Evolutionary conservation across 1,140 invertebrate species (phyloP), one percentile per base, ranked within the genome.

Genomic region (Kradibia gibbosae): DNA sequence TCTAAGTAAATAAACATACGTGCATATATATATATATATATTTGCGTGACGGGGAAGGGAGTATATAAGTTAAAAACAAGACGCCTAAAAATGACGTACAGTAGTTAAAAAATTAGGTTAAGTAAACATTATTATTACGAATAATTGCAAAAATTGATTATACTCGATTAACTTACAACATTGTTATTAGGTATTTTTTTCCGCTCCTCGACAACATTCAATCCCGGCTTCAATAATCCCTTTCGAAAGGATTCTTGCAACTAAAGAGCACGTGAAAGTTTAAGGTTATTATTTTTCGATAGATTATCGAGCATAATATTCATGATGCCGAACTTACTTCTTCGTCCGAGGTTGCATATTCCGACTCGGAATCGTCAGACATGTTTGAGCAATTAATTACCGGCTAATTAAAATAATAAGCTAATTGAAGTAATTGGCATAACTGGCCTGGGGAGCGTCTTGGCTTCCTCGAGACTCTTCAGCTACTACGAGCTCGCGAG

Each of bases 231-330:
- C 0, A 98, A 84, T 76, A 95, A 90, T 15, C 96, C 96, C 83
- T 93, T 93, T 2, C 94, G 94, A 90, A 97, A 97, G 0, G 96
- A 96, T 90, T 95, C 94, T 93, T 96, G 96, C 70, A 98, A 88
- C 95, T 97, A 84, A 83, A 91, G 90, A 78, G 81, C 82, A 84
- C 72, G 80, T 84, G 74, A 85, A 80, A 75, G 71, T 74, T 71
- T 73, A 62, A 88, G 80, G 84, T 85, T 86, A 86, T 67, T 82
- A 82, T 73, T n/a, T n/a, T 45, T 60, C 53, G 45, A 50, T 28
- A 31, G 20, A 72, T 42, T 25, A 48, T 62, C 70, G 75, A 62
- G 62, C 0, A 34, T 31, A 72, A 34, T 10, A 28, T 17, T 15
- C 17, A 0, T 42, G 20, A 77, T 81, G 11, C 13, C 1, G 3